phyloP scores from a whole-genome alignment of 2,113 vertebrate genomes.

The Heterotis niloticus region DNA sequence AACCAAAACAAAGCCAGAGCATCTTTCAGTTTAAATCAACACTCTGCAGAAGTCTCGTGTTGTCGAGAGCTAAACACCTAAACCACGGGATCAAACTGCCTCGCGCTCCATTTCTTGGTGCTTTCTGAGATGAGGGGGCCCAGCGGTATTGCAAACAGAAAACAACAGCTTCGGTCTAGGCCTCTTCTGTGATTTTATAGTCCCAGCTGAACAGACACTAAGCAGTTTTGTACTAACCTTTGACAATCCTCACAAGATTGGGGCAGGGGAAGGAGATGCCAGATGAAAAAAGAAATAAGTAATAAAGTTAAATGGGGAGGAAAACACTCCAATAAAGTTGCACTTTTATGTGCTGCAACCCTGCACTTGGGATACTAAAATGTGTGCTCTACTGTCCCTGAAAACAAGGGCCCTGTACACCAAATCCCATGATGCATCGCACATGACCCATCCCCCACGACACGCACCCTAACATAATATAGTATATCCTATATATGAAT shows the following conservation, averaged over 20 bases:
- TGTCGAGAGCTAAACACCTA: conserved; percentile 27
- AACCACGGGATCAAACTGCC: conserved; percentile 8
- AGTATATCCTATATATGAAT: neutral
- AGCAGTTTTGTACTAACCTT: conserved; percentile 13
- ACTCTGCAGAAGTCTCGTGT: conserved; percentile 48
- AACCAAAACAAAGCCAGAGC: conserved; percentile 54
- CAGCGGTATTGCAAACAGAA: conserved; percentile 11
- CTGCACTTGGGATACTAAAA: neutral
- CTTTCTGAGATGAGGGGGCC: neutral
- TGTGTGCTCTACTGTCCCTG: conserved; percentile 7
- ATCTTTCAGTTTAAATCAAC: conserved; percentile 63
- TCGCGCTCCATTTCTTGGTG: neutral
- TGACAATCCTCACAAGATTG: conserved; percentile 15
- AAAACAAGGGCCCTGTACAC: conserved; percentile 4
- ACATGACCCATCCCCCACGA: conserved; percentile 8
- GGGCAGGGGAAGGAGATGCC: neutral
- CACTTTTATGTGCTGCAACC: neutral
- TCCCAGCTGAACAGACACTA: neutral
- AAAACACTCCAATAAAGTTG: neutral
- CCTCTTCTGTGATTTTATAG: neutral
- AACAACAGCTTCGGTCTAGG: conserved; percentile 6
- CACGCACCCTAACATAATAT: conserved; percentile 24
- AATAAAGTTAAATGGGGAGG: neutral
- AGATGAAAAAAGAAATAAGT: conserved; percentile 1
- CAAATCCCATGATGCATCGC: neutral